These are phyloP conservation scores for Alca torda DNA, from an alignment of 2,797 vertebrate genomes.

Conservation along the genomic window DNA sequence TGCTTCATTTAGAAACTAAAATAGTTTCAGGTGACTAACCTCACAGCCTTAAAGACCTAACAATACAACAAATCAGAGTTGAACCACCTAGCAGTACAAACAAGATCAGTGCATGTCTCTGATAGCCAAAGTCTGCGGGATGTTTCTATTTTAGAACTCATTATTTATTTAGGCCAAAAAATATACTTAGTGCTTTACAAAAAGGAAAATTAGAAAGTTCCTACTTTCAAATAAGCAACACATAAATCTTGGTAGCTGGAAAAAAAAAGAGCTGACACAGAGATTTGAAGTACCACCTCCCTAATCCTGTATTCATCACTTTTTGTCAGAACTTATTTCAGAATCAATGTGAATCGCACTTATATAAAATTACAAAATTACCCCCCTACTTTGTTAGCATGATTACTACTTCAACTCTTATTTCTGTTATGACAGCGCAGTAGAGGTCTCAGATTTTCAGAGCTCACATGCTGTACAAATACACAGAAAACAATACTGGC, in stretches of 20 bases:
- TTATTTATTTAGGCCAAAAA: not conserved
- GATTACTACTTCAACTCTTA: not conserved
- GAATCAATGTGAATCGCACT: not conserved
- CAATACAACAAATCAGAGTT: not conserved
- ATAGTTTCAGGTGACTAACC: not conserved
- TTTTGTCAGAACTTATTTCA: not conserved
- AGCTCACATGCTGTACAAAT: not conserved
- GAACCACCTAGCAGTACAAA: not conserved
- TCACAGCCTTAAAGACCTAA: not conserved
- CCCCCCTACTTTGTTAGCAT: not conserved
- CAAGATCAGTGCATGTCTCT: not conserved
- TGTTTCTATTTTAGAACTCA: not conserved
- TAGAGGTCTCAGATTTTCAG: not conserved
- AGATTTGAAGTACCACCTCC: not conserved
- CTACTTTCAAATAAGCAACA: not conserved
- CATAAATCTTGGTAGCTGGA: not conserved
- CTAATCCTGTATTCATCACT: not conserved
- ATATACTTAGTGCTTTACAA: not conserved
- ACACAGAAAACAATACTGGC: not conserved
- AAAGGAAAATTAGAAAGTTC: not conserved
- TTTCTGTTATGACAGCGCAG: not conserved
- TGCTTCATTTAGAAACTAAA: constrained; percentile 8
- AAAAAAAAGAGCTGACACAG: not conserved
- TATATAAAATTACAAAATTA: not conserved
- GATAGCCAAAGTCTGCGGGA: not conserved